Conservation (phyloP, 2,888 invertebrate genomes). For the Macaria notata region DNA sequence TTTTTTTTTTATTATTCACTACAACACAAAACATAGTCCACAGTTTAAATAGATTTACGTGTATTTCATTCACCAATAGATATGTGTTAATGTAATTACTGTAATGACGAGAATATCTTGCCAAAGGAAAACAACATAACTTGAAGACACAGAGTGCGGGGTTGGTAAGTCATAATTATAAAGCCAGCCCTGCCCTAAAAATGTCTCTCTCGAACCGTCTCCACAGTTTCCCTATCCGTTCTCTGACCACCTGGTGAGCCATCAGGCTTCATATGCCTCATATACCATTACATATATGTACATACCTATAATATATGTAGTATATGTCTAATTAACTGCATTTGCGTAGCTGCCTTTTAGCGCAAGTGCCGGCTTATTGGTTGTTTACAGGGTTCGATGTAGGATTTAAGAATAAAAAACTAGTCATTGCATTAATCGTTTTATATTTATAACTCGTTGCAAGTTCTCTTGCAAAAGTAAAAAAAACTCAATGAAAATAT, state of each 20-base stretch:
- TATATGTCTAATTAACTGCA: slow-evolving; percentile 35
- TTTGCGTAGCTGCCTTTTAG: slow-evolving; percentile 30
- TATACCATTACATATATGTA: slow-evolving; percentile 9
- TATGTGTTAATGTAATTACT: too few relatives aligned
- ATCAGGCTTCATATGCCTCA: slow-evolving; percentile 9
- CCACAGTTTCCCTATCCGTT: slow-evolving; percentile 13
- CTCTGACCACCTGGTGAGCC: slow-evolving; percentile 24
- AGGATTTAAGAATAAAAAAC: too few relatives aligned
- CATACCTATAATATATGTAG: slow-evolving; percentile 3
- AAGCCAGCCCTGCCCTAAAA: too few relatives aligned
- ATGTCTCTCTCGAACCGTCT: background rate
- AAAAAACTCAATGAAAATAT: too few relatives aligned
- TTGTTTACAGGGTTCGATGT: too few relatives aligned
- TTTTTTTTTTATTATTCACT: background rate
- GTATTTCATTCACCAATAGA: background rate
- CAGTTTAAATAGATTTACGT: background rate
- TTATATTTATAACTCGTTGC: too few relatives aligned
- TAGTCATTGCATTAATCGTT: too few relatives aligned
- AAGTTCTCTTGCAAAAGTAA: too few relatives aligned
- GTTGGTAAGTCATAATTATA: too few relatives aligned
- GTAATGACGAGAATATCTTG: too few relatives aligned
- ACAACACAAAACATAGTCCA: background rate
- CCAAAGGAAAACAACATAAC: too few relatives aligned
- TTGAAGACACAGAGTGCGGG: too few relatives aligned
- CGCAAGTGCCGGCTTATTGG: slow-evolving; percentile 2